These are phyloP conservation scores for Paracanthobrama guichenoti DNA, from an alignment of 2,113 vertebrate genomes.

Conservation along the genomic window DNA sequence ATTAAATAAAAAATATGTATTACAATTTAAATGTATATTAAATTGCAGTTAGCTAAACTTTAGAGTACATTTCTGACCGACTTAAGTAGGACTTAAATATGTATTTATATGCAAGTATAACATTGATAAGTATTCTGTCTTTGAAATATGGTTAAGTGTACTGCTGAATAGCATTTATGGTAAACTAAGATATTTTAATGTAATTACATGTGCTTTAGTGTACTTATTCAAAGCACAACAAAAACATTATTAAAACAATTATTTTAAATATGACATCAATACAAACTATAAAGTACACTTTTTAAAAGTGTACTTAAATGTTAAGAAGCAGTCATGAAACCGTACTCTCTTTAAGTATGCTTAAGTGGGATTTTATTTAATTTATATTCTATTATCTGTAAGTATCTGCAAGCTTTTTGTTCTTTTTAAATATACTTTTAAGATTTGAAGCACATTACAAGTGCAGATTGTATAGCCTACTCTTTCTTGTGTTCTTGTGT, in stretches of 20 bases:
- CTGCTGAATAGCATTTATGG: too few relatives aligned
- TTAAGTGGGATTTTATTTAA: background rate
- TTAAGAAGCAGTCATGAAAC: background rate
- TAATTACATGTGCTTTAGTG: background rate
- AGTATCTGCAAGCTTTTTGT: too few relatives aligned
- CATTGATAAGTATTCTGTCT: too few relatives aligned
- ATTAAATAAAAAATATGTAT: background rate
- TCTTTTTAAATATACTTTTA: background rate
- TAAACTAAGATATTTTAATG: too few relatives aligned
- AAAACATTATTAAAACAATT: background rate
- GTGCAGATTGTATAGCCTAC: background rate
- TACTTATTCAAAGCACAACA: background rate
- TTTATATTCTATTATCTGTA: background rate
- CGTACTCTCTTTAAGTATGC: background rate
- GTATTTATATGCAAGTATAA: too few relatives aligned
- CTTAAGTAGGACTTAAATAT: background rate
- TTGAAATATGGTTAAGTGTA: too few relatives aligned
- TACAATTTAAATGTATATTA: background rate
- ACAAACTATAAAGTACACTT: background rate
- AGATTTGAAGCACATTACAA: background rate
- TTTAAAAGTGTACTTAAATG: background rate
- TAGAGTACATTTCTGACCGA: background rate
- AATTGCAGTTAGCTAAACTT: background rate
- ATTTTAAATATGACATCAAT: background rate
- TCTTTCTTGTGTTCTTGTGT: too few relatives aligned